These are phyloP conservation scores for Phoeniculus purpureus DNA, from an alignment of 2,797 vertebrate genomes.

Conservation along the genomic window DNA sequence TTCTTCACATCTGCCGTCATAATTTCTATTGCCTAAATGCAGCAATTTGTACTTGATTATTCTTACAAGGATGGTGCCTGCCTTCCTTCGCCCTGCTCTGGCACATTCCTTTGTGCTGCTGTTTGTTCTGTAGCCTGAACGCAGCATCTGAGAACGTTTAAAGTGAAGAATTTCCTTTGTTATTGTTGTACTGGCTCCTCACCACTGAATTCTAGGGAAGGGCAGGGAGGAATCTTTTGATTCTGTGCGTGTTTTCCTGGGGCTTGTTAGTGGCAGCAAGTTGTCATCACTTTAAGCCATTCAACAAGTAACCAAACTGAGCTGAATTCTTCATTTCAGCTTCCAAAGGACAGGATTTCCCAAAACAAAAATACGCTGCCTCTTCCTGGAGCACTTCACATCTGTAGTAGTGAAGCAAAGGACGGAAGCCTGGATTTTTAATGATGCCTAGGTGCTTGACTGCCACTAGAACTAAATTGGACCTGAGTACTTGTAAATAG, in stretches of 20 bases:
- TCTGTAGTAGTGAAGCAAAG: background rate
- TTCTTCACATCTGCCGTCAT: constrained; percentile 64
- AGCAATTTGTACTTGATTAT: constrained; percentile 56
- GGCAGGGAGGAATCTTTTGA: constrained; percentile 3
- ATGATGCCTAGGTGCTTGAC: constrained; percentile 3
- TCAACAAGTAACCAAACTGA: constrained; percentile 37
- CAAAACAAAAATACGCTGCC: background rate
- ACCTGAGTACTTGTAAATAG: constrained; percentile 20
- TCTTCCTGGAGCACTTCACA: constrained; percentile 14
- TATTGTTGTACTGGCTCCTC: background rate
- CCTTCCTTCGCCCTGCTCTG: constrained; percentile 22
- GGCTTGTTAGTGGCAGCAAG: constrained; percentile 4
- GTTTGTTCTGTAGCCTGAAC: background rate
- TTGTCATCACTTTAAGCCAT: constrained; percentile 47
- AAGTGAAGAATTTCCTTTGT: constrained; percentile 31
- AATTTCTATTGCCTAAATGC: constrained; percentile 64
- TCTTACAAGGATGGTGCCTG: constrained; percentile 28
- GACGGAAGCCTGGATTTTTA: background rate
- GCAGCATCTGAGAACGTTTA: background rate
- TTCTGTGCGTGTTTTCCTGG: background rate
- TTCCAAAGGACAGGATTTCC: background rate
- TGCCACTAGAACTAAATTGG: constrained; percentile 4
- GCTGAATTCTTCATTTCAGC: background rate
- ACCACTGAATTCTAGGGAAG: background rate
- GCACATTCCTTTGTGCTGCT: constrained; percentile 28